Evolutionary conservation across 2,888 invertebrate species (phyloP).

Genomic region (Oxyscelio sp.): DNA sequence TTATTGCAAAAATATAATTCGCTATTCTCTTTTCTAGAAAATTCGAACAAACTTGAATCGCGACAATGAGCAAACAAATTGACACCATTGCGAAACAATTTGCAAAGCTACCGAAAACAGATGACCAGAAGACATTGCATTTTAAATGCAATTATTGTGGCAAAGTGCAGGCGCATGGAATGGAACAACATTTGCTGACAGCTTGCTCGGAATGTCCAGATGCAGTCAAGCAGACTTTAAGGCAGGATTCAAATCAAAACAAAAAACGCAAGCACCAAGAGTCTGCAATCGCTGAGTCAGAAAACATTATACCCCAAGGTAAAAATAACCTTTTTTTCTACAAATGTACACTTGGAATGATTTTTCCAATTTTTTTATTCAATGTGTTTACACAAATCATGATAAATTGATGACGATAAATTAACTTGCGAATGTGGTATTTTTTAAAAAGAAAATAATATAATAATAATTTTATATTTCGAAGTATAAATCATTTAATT

Average conservation of each 20-base stretch:
- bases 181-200: constrained; percentile 25
- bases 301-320: neutral
- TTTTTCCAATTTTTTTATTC: neutral
- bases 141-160: constrained; percentile 15
- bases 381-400: neutral
- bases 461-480: neutral
- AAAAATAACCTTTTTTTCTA: neutral
- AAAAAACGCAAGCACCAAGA: neutral
- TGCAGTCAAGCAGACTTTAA: neutral
- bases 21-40: no score
- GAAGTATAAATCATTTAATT: neutral
- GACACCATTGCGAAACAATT: constrained; percentile 16
- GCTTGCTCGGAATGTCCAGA: constrained; percentile 9
- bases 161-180: neutral
- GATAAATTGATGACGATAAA: neutral
- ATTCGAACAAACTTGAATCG: constrained; percentile 1
- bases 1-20: no score
- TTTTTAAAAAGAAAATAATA: neutral
- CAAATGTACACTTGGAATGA: neutral
- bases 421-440: neutral
- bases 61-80: constrained; percentile 13
- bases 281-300: neutral
- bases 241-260: neutral
- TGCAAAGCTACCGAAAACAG: neutral
- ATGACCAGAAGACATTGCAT: constrained; percentile 14